Conservation (phyloP, 2,797 vertebrate genomes). For the Sebastiscus tertius region DNA sequence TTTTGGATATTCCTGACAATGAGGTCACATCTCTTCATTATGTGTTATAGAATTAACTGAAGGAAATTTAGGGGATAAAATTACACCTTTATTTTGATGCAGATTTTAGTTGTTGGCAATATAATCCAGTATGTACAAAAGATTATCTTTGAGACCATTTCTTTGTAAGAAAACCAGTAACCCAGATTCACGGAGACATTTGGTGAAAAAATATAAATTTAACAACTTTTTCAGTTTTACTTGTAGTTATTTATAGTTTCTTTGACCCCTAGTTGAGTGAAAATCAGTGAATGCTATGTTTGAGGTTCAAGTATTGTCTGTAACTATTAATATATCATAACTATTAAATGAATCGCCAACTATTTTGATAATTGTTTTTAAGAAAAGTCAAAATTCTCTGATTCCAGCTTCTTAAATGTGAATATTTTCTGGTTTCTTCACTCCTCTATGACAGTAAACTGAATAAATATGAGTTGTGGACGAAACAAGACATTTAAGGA, state of each 20-base stretch:
- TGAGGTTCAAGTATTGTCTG: not conserved
- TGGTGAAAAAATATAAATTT: not conserved
- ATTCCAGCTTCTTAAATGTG: too few species aligned
- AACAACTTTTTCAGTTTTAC: too few species aligned
- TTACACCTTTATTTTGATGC: not conserved
- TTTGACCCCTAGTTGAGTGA: not conserved
- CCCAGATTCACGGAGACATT: not conserved
- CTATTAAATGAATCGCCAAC: too few species aligned
- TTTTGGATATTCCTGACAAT: not conserved
- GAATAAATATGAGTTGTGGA: accelerated
- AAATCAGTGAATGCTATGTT: not conserved
- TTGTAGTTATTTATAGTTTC: not conserved
- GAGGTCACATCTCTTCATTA: not conserved
- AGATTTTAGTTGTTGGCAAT: not conserved
- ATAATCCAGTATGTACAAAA: not conserved
- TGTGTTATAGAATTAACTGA: not conserved
- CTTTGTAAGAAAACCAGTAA: not conserved
- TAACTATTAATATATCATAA: too few species aligned
- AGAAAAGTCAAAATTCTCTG: accelerated
- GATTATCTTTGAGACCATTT: not conserved
- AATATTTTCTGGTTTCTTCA: too few species aligned
- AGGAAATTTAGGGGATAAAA: not conserved
- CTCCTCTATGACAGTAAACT: too few species aligned
- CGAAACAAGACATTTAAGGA: too few species aligned
- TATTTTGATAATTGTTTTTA: too few species aligned